phyloP scores from a whole-genome alignment of 1,140 invertebrate species.

The Micrasema longulum region DNA sequence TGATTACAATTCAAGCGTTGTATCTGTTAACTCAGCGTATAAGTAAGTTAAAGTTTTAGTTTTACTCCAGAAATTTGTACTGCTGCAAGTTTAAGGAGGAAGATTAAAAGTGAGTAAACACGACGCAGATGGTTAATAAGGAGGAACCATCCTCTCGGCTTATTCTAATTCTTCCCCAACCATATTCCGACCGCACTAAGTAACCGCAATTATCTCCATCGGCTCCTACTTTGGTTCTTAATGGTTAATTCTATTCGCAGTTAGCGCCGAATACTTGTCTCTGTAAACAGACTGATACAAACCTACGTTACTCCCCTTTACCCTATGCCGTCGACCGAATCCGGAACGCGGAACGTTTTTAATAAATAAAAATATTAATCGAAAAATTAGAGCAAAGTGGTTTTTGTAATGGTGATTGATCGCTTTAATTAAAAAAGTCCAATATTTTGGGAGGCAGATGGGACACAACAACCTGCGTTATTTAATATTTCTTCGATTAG shows the following conservation, averaged over 20 bases:
- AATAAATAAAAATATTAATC: neutral
- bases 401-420: neutral
- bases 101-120: constrained; percentile 34
- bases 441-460: neutral
- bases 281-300: neutral
- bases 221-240: constrained; percentile 3
- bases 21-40: too few relatives aligned
- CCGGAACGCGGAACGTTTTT: too few relatives aligned
- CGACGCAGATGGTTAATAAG: constrained; percentile 22
- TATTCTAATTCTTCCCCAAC: constrained; percentile 26
- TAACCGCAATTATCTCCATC: constrained; percentile 12
- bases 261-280: constrained; percentile 7
- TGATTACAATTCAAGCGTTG: too few relatives aligned
- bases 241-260: constrained; percentile 13
- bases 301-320: neutral
- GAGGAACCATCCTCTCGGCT: constrained; percentile 10
- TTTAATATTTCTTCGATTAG: constrained; percentile 27
- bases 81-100: constrained; percentile 6
- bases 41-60: too few relatives aligned
- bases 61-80: neutral
- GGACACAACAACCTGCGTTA: neutral
- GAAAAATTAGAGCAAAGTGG: neutral
- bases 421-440: neutral
- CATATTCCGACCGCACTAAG: constrained; percentile 10
- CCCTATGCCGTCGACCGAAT: neutral